Percentiles rank a stretch among this genome's conserved stretches.
Evolutionary conservation across 2,888 invertebrate genomes (phyloP).

Genomic region (Chrysolina americana): DNA sequence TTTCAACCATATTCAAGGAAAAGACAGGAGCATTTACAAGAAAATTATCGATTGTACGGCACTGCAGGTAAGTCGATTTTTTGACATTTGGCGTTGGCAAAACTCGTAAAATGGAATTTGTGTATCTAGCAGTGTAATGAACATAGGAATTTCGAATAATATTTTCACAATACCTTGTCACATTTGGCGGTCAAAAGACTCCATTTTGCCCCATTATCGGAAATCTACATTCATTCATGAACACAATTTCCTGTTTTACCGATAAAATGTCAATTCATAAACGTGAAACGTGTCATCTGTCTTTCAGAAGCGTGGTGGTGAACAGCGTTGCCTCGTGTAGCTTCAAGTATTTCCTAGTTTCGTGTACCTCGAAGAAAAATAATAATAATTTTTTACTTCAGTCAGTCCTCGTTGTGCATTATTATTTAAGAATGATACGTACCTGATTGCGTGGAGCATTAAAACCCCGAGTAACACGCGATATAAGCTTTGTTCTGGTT

Average conservation of each 20-base stretch:
- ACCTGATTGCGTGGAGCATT: no score
- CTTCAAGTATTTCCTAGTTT: not conserved
- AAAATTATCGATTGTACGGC: conserved; percentile 70
- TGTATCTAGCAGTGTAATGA: not conserved
- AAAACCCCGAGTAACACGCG: no score
- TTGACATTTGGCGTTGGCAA: conserved; percentile 29
- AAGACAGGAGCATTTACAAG: conserved; percentile 68
- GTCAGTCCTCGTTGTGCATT: no score
- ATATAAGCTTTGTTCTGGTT: no score
- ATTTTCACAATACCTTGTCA: not conserved
- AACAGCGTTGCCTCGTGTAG: not conserved
- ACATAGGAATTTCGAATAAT: not conserved
- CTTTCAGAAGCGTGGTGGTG: not conserved
- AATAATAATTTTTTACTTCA: no score
- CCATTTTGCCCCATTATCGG: not conserved
- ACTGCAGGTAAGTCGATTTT: conserved; percentile 65
- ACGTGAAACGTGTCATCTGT: conserved; percentile 8
- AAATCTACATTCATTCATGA: conserved; percentile 3
- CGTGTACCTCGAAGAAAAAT: no score
- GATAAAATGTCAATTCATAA: conserved; percentile 26
- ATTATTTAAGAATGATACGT: no score
- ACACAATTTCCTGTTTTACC: conserved; percentile 35
- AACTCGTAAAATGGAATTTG: not conserved
- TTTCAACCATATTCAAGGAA: conserved; percentile 73
- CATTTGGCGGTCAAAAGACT: conserved; percentile 8